Conservation (phyloP, 2,113 vertebrate species). For the Xiphias gladius region DNA sequence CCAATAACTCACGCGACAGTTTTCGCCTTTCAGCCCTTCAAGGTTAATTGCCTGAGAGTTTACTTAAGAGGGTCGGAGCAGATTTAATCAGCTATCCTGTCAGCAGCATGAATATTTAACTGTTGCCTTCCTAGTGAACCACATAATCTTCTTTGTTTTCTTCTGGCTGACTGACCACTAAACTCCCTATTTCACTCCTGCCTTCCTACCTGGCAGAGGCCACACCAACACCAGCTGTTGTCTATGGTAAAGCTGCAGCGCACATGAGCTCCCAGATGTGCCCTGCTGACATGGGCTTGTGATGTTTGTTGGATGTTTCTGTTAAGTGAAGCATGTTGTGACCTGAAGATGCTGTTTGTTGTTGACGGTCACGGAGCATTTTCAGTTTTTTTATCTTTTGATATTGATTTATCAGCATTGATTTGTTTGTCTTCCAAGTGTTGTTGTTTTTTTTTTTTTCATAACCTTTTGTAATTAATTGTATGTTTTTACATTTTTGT, state of each 20-base stretch:
- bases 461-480: neutral
- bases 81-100: conserved; percentile 45
- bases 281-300: conserved; percentile 49
- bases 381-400: neutral
- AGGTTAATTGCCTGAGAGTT: conserved; percentile 54
- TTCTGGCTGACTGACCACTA: conserved; percentile 75
- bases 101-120: conserved; percentile 63
- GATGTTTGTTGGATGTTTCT: conserved; percentile 49
- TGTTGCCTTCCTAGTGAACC: conserved; percentile 39
- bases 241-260: conserved; percentile 92
- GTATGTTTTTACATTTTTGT: neutral
- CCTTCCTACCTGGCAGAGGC: conserved; percentile 92
- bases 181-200: conserved; percentile 88
- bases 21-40: conserved; percentile 29
- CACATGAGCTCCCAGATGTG: conserved; percentile 56
- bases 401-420: conserved; percentile 9
- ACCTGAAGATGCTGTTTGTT: conserved; percentile 37
- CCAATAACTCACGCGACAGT: conserved; percentile 14
- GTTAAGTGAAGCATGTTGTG: conserved; percentile 70
- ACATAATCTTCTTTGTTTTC: conserved; percentile 58
- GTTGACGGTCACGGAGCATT: conserved; percentile 20
- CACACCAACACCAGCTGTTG: conserved; percentile 91
- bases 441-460: conserved; percentile 11
- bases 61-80: neutral
- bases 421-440: conserved; percentile 14